Evolutionary conservation across 2,797 vertebrate species (phyloP).

Genomic region (Poeciliopsis infans): DNA sequence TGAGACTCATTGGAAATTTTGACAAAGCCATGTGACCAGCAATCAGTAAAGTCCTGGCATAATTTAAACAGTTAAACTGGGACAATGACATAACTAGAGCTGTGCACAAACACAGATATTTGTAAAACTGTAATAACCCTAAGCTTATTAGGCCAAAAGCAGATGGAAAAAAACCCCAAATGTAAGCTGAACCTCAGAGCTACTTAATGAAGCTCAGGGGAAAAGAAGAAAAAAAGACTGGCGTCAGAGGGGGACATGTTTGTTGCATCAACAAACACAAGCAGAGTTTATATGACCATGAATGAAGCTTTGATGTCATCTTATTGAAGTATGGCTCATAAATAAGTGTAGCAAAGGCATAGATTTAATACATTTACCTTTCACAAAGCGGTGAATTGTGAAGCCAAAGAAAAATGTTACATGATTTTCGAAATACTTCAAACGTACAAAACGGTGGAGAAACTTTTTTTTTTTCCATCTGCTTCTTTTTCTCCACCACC

Average conservation of each 20-base stretch:
- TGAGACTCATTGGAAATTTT: neutral
- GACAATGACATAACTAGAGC: neutral
- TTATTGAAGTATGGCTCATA: neutral
- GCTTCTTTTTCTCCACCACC: neutral
- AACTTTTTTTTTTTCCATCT: neutral
- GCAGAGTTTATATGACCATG: neutral
- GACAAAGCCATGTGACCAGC: neutral
- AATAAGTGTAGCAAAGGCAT: neutral
- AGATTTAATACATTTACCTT: no score
- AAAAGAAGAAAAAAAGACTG: neutral
- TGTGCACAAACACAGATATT: neutral
- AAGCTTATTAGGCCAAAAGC: neutral
- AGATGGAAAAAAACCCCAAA: neutral
- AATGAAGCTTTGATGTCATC: neutral
- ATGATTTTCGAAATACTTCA: neutral
- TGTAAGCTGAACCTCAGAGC: neutral
- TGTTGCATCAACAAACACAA: neutral
- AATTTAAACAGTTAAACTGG: neutral
- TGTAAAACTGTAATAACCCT: neutral
- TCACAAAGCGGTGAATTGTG: no score
- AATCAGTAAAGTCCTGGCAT: neutral
- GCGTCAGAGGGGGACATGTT: neutral
- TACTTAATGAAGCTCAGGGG: neutral
- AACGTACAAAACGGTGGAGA: neutral
- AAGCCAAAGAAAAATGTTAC: no score